Percentiles rank a stretch among this genome's conserved stretches.
These are phyloP conservation scores for Amblyjoppa fuscipennis DNA, from an alignment of 2,888 invertebrate genomes.

Conservation along the genomic window DNA sequence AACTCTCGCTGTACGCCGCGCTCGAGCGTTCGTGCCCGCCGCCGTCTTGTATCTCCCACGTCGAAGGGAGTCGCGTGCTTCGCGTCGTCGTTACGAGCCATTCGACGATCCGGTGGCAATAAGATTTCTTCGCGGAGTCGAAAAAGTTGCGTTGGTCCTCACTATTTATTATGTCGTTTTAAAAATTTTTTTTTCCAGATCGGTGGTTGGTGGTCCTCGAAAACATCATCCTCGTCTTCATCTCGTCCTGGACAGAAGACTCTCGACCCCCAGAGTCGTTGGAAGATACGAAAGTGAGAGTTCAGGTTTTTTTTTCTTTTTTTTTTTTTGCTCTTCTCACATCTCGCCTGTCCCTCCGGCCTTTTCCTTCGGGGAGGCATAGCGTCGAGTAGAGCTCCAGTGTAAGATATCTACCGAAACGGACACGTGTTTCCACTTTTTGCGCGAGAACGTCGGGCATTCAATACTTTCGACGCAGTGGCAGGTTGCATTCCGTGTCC, in stretches of 20 bases:
- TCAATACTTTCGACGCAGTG: constrained; percentile 52
- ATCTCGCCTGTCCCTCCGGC: constrained; percentile 34
- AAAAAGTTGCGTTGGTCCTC: constrained; percentile 42
- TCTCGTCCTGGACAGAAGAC: constrained; percentile 31
- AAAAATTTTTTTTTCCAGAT: constrained; percentile 2
- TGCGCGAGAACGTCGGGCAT: constrained; percentile 43
- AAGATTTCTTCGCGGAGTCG: constrained; percentile 6
- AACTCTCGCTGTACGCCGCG: background rate
- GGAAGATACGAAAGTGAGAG: constrained; percentile 2
- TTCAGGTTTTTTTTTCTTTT: background rate
- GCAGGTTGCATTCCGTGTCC: constrained; percentile 57
- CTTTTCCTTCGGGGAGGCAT: constrained; percentile 55
- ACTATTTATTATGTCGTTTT: background rate
- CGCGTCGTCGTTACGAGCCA: constrained; percentile 7
- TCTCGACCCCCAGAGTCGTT: constrained; percentile 43
- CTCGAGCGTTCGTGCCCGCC: background rate
- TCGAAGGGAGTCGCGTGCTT: constrained; percentile 33
- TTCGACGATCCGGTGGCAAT: constrained; percentile 49
- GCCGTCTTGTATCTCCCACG: constrained; percentile 56
- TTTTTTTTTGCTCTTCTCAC: constrained; percentile 2
- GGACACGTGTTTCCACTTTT: constrained; percentile 65
- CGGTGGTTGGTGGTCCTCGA: constrained; percentile 40
- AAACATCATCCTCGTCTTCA: constrained; percentile 16
- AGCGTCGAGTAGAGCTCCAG: constrained; percentile 21
- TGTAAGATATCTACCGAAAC: constrained; percentile 26